Evolutionary conservation across 2,113 vertebrate genomes (phyloP).

Genomic region (Rhinoptilus africanus): DNA sequence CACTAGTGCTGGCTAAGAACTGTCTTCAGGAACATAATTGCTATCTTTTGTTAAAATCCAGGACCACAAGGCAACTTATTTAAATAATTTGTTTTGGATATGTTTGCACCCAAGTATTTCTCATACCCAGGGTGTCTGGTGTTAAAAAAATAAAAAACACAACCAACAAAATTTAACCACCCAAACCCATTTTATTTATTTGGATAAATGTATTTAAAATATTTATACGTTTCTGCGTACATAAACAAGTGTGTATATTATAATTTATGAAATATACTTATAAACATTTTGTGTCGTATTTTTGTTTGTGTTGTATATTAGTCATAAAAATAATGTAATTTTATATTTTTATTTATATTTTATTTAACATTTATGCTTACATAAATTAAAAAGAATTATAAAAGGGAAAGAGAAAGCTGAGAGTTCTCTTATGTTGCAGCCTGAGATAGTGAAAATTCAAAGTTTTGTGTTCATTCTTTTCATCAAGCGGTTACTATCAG

Average conservation of each 20-base stretch:
- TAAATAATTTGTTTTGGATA: not conserved
- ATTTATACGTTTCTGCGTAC: no score
- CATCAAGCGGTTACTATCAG: not conserved
- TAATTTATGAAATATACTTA: not conserved
- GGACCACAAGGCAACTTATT: not conserved
- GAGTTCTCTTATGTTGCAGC: accelerated
- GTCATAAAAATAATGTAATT: not conserved
- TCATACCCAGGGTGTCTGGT: not conserved
- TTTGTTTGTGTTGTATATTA: not conserved
- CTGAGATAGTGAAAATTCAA: not conserved
- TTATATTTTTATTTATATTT: not conserved
- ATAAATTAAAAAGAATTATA: not conserved
- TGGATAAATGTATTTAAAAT: not conserved
- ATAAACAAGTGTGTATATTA: not conserved
- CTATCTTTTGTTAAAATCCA: not conserved
- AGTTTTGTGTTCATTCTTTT: not conserved
- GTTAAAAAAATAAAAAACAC: not conserved
- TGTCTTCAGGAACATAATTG: not conserved
- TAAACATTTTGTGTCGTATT: not conserved
- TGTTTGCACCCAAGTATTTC: not conserved
- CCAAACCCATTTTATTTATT: not conserved
- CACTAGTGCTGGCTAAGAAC: not conserved
- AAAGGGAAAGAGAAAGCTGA: not conserved
- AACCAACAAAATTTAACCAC: not conserved
- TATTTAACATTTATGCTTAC: not conserved